Conservation (phyloP, 1,140 invertebrate genomes). For the Panulirus ornatus region DNA sequence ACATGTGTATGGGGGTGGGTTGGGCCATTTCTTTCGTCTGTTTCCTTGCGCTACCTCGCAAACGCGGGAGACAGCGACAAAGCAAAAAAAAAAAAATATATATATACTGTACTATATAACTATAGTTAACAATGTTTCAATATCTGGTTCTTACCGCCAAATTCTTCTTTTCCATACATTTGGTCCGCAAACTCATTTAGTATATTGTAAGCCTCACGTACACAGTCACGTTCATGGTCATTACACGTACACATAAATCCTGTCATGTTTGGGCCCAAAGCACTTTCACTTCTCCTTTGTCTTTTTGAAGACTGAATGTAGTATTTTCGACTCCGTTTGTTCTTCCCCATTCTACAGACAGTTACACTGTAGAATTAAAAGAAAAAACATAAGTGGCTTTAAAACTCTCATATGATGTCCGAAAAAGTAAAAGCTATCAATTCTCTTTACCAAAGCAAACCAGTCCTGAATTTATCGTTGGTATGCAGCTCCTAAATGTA, state of each 20-base stretch:
- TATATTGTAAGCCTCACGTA: slow-evolving; percentile 44
- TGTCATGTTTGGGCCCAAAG: slow-evolving; percentile 23
- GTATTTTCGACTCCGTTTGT: slow-evolving; percentile 28
- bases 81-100: too few relatives aligned
- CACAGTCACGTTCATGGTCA: slow-evolving; percentile 53
- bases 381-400: too few relatives aligned
- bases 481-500: too few relatives aligned
- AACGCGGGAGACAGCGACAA: too few relatives aligned
- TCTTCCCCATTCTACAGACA: slow-evolving; percentile 44
- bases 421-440: too few relatives aligned
- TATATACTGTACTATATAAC: neutral
- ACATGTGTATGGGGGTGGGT: too few relatives aligned
- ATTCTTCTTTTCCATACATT: slow-evolving; percentile 46
- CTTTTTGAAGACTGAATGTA: slow-evolving; percentile 47
- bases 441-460: too few relatives aligned
- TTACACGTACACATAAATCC: slow-evolving; percentile 52
- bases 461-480: too few relatives aligned
- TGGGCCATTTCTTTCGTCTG: too few relatives aligned
- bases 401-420: too few relatives aligned
- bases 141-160: slow-evolving; percentile 9
- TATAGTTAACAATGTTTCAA: neutral
- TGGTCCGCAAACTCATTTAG: slow-evolving; percentile 51
- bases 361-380: neutral
- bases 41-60: too few relatives aligned
- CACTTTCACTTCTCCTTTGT: slow-evolving; percentile 37